Conservation (phyloP, 2,797 vertebrate genomes). For the Platyrinchus mystaceus region DNA sequence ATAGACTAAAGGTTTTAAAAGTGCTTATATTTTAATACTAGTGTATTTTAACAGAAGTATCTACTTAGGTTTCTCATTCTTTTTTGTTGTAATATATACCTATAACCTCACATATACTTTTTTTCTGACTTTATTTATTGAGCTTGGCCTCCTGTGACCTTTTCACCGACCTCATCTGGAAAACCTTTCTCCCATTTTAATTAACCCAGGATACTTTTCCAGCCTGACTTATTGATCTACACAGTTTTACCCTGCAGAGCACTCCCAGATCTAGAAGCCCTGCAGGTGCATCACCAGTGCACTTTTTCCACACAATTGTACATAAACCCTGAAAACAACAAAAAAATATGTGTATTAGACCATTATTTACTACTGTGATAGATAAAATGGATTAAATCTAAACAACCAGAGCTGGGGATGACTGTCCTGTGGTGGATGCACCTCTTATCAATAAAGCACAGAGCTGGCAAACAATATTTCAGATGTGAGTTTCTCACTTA, state of each 20-base stretch:
- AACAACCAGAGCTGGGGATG: neutral
- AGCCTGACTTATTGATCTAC: neutral
- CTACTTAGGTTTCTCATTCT: neutral
- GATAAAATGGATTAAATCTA: neutral
- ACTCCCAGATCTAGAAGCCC: neutral
- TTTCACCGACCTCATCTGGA: slow-evolving; percentile 12
- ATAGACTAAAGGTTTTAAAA: neutral
- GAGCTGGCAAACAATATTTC: neutral
- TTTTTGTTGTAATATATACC: neutral
- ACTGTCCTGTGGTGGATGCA: neutral
- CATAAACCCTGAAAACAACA: neutral
- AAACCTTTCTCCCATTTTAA: slow-evolving; percentile 29
- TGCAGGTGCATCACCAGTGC: neutral
- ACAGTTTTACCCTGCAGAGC: neutral
- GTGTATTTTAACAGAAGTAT: neutral
- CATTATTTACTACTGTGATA: neutral
- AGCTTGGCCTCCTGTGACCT: neutral
- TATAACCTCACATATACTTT: neutral
- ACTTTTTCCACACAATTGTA: neutral
- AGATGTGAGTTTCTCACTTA: neutral
- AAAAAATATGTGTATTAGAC: neutral
- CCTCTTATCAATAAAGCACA: neutral
- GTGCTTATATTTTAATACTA: neutral
- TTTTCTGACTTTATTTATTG: neutral
- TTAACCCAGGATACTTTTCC: neutral